A percentile compares a stretch with the other conserved stretches of the same genome.
Evolutionary conservation across 1,140 invertebrate species (phyloP).

Genomic region (Lutraria rhynchaena): DNA sequence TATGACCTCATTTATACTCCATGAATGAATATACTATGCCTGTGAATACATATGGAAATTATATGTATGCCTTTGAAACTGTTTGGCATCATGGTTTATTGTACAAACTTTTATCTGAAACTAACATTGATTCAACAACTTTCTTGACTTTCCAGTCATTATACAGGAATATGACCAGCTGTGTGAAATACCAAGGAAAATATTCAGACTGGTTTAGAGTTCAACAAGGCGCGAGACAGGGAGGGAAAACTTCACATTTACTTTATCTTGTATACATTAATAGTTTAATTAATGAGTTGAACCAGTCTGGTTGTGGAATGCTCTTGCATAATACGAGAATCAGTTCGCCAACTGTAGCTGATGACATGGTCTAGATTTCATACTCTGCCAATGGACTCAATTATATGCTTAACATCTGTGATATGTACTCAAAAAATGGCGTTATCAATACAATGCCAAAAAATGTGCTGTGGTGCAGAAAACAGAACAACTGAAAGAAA

Average conservation of each 20-base stretch:
- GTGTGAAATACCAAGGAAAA: neutral
- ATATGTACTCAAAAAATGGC: slow-evolving; percentile 3
- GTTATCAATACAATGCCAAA: no score
- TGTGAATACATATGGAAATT: neutral
- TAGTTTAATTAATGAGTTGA: neutral
- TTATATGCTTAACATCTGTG: slow-evolving; percentile 21
- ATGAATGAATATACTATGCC: slow-evolving; percentile 2
- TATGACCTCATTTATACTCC: slow-evolving; percentile 24
- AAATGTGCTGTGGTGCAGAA: neutral
- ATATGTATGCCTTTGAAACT: slow-evolving; percentile 28
- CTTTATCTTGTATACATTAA: slow-evolving; percentile 22
- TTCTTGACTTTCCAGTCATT: neutral
- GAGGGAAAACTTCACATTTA: slow-evolving; percentile 24
- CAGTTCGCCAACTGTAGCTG: slow-evolving; percentile 6
- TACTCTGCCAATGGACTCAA: slow-evolving; percentile 6
- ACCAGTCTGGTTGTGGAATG: slow-evolving; percentile 2
- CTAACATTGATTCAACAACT: neutral
- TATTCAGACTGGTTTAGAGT: neutral
- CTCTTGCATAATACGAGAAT: slow-evolving; percentile 6
- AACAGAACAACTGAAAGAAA: no score
- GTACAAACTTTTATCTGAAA: slow-evolving; percentile 13
- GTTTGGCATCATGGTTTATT: slow-evolving; percentile 31
- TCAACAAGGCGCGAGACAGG: slow-evolving; percentile 14
- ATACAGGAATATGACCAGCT: slow-evolving; percentile 7
- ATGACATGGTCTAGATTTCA: slow-evolving; percentile 33